Evolutionary conservation across 2,888 invertebrate species (phyloP).

Genomic region (Heterodera filipjevi): DNA sequence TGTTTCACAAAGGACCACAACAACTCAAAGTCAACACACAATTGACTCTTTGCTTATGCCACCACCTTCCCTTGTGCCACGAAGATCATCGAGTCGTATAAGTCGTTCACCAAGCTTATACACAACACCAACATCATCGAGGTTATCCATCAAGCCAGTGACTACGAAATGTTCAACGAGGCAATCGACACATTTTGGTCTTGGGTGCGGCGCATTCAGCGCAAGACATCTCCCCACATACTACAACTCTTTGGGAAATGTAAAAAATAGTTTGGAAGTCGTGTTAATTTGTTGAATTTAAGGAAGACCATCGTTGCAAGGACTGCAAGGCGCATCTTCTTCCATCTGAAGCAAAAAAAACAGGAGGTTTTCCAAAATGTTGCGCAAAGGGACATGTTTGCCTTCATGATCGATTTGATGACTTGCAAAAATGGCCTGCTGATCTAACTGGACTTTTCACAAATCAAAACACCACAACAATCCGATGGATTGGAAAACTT

Average conservation of each 20-base stretch:
- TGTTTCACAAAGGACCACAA: background rate
- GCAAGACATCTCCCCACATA: background rate
- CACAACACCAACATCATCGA: background rate
- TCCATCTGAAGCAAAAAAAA: background rate
- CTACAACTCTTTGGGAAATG: background rate
- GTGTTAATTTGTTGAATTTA: background rate
- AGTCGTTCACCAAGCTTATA: background rate
- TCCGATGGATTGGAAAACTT: background rate
- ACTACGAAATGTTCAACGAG: background rate
- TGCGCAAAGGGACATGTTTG: background rate
- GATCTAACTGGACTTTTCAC: background rate
- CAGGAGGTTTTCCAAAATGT: background rate
- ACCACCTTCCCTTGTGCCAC: background rate
- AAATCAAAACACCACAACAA: background rate
- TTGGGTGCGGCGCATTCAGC: background rate
- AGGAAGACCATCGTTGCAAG: background rate
- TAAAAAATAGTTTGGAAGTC: background rate
- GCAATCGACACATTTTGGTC: background rate
- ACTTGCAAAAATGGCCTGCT: background rate
- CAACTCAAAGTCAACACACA: background rate
- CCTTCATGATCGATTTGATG: background rate
- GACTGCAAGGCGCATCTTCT: background rate
- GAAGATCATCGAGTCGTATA: background rate
- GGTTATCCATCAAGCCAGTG: background rate
- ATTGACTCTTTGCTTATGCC: background rate